Base-by-base conservation (phyloP, 2,113 vertebrate genomes). In the Malurus alboscapulatus region DNA sequence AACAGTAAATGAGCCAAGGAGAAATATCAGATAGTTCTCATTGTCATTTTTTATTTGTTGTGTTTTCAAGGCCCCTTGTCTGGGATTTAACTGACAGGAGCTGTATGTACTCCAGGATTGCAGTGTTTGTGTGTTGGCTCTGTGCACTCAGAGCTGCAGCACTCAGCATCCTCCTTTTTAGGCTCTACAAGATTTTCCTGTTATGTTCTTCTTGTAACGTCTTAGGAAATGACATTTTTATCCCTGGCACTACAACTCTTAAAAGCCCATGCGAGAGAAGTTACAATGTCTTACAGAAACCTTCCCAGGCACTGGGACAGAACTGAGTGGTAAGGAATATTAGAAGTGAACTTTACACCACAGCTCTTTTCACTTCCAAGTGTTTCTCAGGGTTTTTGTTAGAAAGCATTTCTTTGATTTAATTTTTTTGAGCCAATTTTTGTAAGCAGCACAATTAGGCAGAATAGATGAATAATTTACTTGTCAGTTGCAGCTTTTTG, bases 41-140 rank as follows among this genome's bases (percentile, higher is more conserved):
- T 1, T 54, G 68, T 51, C 2, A 8, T 87, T 68, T 71, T 62
- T n/a, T 8, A 4, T 73, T 74, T 67, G 6, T 36, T 54, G 11
- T 17, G 27, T 15, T 24, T 19, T 48, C 36, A 17, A 26, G 45
- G 47, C 44, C n/a, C 13, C 51, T 84, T 65, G 27, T 51, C 12
- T 24, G 1, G 53, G 75, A 19, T 71, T 51, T 38, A 26, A 51
- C 17, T 17, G 58, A 19, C 55, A 77, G 34, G 54, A 83, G 3
- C 2, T 85, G 38, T 48, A 17, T 18, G 14, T 17, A 0, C 57
- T 51, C 20, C n/a, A 6, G 65, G 29, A 3, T 0, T 34, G 53
- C 29, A 13, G 22, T 14, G 27, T 69, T 55, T 47, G 17, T 30
- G 22, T n/a, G 22, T 27, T 76, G 54, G 30, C 32, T 42, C 3